These are phyloP conservation scores for Parasteatoda lunata DNA, from an alignment of 2,888 invertebrate species.

Conservation along the genomic window DNA sequence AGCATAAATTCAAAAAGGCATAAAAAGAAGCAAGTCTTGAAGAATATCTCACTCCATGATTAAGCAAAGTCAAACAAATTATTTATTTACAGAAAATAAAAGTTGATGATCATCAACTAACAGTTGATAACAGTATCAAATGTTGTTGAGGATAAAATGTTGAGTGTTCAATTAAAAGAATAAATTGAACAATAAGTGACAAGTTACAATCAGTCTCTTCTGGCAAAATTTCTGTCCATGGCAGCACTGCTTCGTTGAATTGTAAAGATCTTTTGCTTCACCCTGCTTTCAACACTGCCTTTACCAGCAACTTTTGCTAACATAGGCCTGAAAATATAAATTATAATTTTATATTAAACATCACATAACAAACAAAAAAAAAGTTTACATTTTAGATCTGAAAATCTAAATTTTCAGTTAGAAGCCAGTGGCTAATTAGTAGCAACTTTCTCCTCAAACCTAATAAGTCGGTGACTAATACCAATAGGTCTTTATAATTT, in stretches of 20 bases:
- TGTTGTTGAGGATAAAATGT: neutral
- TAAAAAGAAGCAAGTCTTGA: no score
- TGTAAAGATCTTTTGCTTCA: slow-evolving; percentile 90
- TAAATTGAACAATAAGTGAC: no score
- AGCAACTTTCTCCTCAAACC: no score
- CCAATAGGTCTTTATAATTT: no score
- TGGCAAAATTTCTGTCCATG: slow-evolving; percentile 86
- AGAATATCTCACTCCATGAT: no score
- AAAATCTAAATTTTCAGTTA: no score
- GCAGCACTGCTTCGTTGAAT: slow-evolving; percentile 87
- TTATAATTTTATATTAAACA: neutral
- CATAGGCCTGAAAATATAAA: slow-evolving; percentile 78
- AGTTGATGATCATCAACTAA: slow-evolving; percentile 34
- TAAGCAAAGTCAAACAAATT: neutral
- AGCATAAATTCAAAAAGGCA: no score
- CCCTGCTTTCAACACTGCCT: slow-evolving; percentile 86
- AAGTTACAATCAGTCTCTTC: slow-evolving; percentile 23
- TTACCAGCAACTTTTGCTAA: slow-evolving; percentile 80
- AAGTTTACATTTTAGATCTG: neutral
- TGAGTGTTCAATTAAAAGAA: neutral
- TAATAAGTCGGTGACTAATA: no score
- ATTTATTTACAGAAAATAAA: slow-evolving; percentile 15
- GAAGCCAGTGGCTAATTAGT: no score
- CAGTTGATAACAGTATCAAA: neutral
- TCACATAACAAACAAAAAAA: neutral